These are phyloP conservation scores for Palythoa grandis DNA, from an alignment of 92 coral and sea anemone species.

Conservation along the genomic window DNA sequence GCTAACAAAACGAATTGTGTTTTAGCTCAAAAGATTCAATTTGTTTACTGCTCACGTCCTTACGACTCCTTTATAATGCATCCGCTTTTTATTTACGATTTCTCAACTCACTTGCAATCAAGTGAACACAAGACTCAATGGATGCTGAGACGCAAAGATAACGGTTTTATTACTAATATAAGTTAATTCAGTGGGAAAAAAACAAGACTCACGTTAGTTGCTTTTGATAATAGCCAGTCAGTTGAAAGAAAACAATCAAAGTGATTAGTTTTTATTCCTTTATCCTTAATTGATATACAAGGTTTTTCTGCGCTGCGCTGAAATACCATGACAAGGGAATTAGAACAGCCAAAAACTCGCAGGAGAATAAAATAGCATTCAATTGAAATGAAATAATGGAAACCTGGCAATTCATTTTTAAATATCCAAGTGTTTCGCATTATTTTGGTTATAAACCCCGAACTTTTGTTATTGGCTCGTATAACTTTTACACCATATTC, in stretches of 20 bases:
- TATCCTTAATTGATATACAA: conserved; percentile 16
- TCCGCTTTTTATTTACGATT: neutral
- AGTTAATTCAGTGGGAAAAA: neutral
- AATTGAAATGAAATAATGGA: conserved; percentile 19
- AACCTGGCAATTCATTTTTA: conserved; percentile 1
- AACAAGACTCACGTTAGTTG: neutral
- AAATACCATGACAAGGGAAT: conserved; percentile 32
- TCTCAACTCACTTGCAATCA: neutral
- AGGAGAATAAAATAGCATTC: neutral
- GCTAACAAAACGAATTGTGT: conserved; percentile 6
- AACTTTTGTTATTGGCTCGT: conserved; percentile 13
- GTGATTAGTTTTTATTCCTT: neutral
- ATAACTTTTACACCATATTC: conserved; percentile 5
- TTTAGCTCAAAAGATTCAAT: neutral
- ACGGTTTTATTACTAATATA: conserved; percentile 1
- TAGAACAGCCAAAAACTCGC: conserved; percentile 21
- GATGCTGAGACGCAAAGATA: neutral
- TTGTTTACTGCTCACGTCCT: neutral
- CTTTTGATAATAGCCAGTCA: neutral
- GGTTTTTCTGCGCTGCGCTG: neutral
- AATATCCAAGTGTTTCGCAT: neutral
- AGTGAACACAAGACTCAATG: neutral
- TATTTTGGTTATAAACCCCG: neutral
- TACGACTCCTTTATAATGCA: neutral
- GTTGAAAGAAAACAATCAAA: conserved; percentile 30